Percentiles rank a stretch among this genome's conserved stretches.
phyloP scores from a whole-genome alignment of 2,113 vertebrate species.

The Psilopsiagon aurifrons region DNA sequence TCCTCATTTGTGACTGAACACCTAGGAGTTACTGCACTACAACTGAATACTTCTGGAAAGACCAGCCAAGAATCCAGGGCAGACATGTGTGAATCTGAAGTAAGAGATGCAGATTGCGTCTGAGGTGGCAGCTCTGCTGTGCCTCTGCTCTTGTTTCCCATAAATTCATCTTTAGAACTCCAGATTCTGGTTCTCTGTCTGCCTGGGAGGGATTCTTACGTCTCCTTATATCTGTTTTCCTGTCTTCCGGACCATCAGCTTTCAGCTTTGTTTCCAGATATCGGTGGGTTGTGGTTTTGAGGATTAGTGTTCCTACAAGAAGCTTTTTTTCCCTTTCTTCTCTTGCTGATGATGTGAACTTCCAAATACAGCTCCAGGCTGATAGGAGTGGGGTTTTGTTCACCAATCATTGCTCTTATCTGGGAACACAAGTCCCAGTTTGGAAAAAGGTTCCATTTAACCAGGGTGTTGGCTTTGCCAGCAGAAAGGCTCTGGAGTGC shows the following conservation, averaged over 20 bases:
- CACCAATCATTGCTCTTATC: background rate
- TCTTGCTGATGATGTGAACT: background rate
- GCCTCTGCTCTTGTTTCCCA: background rate
- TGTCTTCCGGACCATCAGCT: background rate
- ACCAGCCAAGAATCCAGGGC: background rate
- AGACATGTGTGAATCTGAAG: background rate
- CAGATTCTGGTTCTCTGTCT: background rate
- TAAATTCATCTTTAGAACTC: background rate
- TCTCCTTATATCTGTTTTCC: background rate
- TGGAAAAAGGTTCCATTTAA: background rate
- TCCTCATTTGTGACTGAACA: background rate
- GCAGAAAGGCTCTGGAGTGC: background rate
- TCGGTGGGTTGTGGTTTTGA: background rate
- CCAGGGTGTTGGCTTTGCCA: background rate
- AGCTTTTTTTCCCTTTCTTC: background rate
- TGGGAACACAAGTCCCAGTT: background rate
- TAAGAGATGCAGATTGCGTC: background rate
- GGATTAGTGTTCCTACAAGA: background rate
- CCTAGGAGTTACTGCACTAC: background rate
- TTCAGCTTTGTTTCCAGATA: background rate
- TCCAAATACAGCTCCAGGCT: background rate
- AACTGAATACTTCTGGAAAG: background rate
- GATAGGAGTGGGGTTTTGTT: background rate
- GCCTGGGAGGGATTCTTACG: background rate
- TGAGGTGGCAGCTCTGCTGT: background rate